phyloP scores from a whole-genome alignment of 2,113 vertebrate species.

The Orthonyx spaldingii region DNA sequence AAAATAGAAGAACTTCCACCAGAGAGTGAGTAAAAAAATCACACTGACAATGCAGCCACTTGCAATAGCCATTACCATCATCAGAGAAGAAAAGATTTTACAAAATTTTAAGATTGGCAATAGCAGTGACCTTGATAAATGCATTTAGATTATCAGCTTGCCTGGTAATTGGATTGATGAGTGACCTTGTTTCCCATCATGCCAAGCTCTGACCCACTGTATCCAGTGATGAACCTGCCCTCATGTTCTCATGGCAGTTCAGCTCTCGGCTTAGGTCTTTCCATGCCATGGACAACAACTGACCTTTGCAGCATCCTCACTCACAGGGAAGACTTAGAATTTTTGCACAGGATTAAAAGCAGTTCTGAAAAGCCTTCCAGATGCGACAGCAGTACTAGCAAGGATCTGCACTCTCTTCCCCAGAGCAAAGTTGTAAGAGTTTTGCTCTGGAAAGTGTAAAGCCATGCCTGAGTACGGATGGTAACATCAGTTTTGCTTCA shows the following conservation, averaged over 20 bases:
- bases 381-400: not conserved
- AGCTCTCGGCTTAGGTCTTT: fast-evolving
- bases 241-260: not conserved
- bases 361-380: not conserved
- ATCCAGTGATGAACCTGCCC: not conserved
- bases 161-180: not conserved
- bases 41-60: not conserved
- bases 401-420: not conserved
- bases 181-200: fast-evolving
- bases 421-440: not conserved
- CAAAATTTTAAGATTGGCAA: not conserved
- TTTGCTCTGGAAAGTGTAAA: not conserved
- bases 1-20: not conserved
- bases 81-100: not conserved
- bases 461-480: fast-evolving
- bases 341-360: not conserved
- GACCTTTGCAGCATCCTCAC: not conserved
- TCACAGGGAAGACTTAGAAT: not conserved
- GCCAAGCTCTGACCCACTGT: not conserved
- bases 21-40: not conserved
- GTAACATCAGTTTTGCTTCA: not conserved
- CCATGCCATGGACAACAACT: not conserved
- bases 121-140: not conserved
- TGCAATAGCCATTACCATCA: not conserved
- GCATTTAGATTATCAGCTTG: not conserved